Percentiles rank a stretch among this genome's conserved stretches.
Evolutionary conservation across 2,888 invertebrate genomes (phyloP).

Genomic region (Dicycla oo): DNA sequence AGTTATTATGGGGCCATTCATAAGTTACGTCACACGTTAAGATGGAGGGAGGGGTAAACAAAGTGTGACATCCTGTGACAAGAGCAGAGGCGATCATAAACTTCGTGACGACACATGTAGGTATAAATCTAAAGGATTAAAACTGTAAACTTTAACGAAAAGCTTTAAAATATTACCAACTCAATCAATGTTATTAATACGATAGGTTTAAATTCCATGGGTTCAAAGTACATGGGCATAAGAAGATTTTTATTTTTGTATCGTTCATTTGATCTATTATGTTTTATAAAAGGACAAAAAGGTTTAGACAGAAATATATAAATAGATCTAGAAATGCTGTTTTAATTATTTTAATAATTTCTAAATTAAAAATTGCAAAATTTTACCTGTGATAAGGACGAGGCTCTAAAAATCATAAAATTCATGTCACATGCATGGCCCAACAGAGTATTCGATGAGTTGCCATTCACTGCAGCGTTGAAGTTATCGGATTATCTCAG

Average conservation of each 20-base stretch:
- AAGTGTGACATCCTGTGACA: too few relatives aligned
- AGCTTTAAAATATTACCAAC: too few relatives aligned
- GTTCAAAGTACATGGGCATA: too few relatives aligned
- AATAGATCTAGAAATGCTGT: not conserved
- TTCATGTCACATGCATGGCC: not conserved
- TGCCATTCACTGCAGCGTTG: slow-evolving; percentile 1
- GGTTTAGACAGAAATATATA: not conserved
- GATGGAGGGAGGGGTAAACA: too few relatives aligned
- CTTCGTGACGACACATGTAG: too few relatives aligned
- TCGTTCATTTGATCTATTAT: not conserved
- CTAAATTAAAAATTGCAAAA: not conserved
- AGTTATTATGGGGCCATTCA: not conserved
- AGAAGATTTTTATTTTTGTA: too few relatives aligned
- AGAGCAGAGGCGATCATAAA: too few relatives aligned
- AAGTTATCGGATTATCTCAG: slow-evolving; percentile 17
- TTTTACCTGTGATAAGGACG: not conserved
- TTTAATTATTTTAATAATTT: not conserved
- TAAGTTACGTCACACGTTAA: not conserved
- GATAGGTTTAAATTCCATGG: too few relatives aligned
- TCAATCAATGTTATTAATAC: too few relatives aligned
- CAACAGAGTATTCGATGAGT: slow-evolving; percentile 2
- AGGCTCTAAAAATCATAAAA: not conserved
- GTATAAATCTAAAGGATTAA: too few relatives aligned
- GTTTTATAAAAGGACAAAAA: too few relatives aligned
- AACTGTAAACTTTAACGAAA: too few relatives aligned